These are phyloP conservation scores for Trypoxylus dichotomus DNA, from an alignment of 1,140 invertebrate species.

Conservation along the genomic window DNA sequence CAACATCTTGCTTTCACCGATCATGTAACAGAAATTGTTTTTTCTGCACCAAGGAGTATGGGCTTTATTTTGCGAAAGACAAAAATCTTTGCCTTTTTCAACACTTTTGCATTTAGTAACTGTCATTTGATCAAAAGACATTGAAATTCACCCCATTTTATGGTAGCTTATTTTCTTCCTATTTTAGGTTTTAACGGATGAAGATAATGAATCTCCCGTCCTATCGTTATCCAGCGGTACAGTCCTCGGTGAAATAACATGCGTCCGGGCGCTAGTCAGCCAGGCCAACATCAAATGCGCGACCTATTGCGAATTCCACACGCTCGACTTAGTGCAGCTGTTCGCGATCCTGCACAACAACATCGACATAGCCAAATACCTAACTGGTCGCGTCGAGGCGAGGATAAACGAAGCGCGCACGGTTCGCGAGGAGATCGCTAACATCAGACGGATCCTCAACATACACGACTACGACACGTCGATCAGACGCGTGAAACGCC, in stretches of 20 bases:
- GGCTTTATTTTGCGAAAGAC: no score
- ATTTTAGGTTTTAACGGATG: conserved; percentile 22
- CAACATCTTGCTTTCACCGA: no score
- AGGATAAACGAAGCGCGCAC: neutral
- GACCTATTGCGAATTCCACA: conserved; percentile 56
- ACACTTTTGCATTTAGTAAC: no score
- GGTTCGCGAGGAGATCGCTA: neutral
- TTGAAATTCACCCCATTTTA: no score
- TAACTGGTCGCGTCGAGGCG: neutral
- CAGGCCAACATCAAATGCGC: conserved; percentile 42
- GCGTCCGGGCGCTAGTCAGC: neutral
- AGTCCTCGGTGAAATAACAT: conserved; percentile 53
- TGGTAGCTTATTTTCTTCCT: neutral
- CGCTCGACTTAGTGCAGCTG: conserved; percentile 52
- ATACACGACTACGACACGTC: neutral
- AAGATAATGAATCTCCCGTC: conserved; percentile 56
- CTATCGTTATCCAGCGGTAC: conserved; percentile 56
- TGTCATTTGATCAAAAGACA: no score
- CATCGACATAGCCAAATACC: neutral
- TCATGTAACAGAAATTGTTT: no score
- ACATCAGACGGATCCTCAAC: neutral
- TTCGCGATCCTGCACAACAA: conserved; percentile 48
- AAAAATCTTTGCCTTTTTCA: no score
- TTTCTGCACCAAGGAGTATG: no score
- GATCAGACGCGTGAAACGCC: neutral